phyloP scores from a whole-genome alignment of 2,888 invertebrate species.

The Physocephala rufipes region DNA sequence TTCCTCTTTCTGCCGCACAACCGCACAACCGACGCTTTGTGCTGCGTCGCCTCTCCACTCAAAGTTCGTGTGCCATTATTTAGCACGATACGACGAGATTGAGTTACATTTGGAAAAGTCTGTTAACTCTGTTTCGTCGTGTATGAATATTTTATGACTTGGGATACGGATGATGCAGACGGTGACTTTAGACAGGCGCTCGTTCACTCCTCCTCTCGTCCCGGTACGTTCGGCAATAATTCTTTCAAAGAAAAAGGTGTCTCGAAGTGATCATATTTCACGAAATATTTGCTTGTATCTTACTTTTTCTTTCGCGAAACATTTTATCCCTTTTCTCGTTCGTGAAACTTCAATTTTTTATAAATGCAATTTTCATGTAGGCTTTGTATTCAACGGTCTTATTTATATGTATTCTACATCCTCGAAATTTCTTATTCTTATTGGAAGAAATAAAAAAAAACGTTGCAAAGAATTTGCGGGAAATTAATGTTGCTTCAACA shows the following conservation, averaged over 20 bases:
- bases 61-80: conserved; percentile 24
- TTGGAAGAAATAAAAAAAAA: too few relatives aligned
- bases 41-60: too few relatives aligned
- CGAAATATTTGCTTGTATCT: too few relatives aligned
- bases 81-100: conserved; percentile 14
- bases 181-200: conserved; percentile 56
- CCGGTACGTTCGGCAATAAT: background rate
- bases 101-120: background rate
- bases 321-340: too few relatives aligned
- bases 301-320: too few relatives aligned
- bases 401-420: too few relatives aligned
- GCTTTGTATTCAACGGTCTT: too few relatives aligned
- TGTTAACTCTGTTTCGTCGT: conserved; percentile 15
- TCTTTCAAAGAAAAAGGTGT: background rate
- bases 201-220: background rate
- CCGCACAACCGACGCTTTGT: conserved; percentile 7
- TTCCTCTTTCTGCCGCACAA: conserved; percentile 4
- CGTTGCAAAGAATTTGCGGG: too few relatives aligned
- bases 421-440: too few relatives aligned
- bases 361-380: too few relatives aligned
- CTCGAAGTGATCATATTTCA: conserved; percentile 22
- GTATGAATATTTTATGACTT: conserved; percentile 54
- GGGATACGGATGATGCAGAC: conserved; percentile 61
- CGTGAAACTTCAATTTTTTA: too few relatives aligned
- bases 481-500: too few relatives aligned